These are phyloP conservation scores for Callocephalon fimbriatum DNA, from an alignment of 2,113 vertebrate species.

Conservation along the genomic window DNA sequence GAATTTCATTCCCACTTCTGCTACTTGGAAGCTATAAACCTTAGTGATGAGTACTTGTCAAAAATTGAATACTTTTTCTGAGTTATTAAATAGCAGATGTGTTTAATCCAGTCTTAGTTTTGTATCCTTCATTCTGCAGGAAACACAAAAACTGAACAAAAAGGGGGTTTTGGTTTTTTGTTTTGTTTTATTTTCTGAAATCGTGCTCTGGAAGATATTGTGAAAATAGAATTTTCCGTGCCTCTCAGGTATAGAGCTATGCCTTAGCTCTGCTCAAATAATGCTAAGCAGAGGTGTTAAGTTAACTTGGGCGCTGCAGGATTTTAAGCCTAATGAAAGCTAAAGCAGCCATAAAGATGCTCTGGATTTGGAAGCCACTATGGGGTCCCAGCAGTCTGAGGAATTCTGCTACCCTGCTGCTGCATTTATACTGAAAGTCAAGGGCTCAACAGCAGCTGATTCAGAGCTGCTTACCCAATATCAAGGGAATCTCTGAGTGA, in stretches of 20 bases:
- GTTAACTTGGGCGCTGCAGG: not conserved
- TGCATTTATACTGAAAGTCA: not conserved
- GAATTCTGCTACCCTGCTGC: not conserved
- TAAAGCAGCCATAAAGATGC: not conserved
- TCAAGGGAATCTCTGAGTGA: not conserved
- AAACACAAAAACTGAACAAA: not conserved
- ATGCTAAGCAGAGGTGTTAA: not conserved
- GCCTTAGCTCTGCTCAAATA: not conserved
- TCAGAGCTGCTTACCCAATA: not conserved
- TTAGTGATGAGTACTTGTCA: not conserved
- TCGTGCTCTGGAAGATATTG: accelerated
- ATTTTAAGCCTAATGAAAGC: not conserved
- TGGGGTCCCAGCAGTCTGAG: not conserved
- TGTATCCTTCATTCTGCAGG: not conserved
- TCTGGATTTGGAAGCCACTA: not conserved
- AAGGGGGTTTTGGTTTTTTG: not conserved
- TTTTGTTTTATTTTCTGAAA: not conserved
- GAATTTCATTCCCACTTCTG: not conserved
- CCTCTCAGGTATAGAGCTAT: not conserved
- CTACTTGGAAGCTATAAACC: not conserved
- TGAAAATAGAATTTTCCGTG: not conserved
- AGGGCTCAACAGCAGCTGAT: not conserved
- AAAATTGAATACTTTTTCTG: not conserved
- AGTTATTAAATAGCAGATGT: not conserved
- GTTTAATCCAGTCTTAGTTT: not conserved